These are phyloP conservation scores for Heterohyrax brucei DNA, from an alignment of 2,797 vertebrate genomes.

Conservation along the genomic window DNA sequence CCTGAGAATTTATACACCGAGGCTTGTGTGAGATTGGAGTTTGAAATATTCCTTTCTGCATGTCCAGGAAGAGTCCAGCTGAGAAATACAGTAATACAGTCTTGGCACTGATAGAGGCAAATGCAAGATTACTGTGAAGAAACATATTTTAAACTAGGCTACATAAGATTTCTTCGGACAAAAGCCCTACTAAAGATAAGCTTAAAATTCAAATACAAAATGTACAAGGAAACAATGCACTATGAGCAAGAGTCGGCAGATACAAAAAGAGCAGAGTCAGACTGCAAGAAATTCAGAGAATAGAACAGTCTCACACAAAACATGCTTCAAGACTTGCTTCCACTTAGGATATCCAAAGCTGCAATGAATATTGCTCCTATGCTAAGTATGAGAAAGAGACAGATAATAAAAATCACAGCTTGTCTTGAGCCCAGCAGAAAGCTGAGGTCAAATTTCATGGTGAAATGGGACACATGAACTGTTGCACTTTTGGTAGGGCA, in stretches of 20 bases:
- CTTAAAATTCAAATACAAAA: background rate
- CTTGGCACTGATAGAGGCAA: background rate
- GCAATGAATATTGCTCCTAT: background rate
- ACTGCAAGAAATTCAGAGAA: background rate
- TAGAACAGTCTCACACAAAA: background rate
- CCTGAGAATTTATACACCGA: background rate
- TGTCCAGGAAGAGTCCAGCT: background rate
- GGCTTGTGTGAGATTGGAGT: background rate
- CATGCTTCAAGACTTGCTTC: background rate
- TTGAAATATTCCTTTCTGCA: background rate
- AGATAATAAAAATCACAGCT: background rate
- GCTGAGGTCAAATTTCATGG: background rate
- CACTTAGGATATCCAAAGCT: background rate
- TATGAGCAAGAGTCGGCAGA: background rate
- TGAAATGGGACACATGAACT: background rate
- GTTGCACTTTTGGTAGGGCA: too few relatives aligned
- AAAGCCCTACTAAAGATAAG: background rate
- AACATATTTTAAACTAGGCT: background rate
- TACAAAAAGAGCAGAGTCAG: background rate
- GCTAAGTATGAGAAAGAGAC: background rate
- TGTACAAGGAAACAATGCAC: background rate
- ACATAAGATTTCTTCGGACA: background rate
- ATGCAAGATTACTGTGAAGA: background rate
- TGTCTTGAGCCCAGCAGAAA: background rate
- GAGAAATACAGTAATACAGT: background rate